Evolutionary conservation across 1,140 invertebrate species (phyloP), one percentile per base, ranked within the genome.

Genomic region (Penaeus japonicus): DNA sequence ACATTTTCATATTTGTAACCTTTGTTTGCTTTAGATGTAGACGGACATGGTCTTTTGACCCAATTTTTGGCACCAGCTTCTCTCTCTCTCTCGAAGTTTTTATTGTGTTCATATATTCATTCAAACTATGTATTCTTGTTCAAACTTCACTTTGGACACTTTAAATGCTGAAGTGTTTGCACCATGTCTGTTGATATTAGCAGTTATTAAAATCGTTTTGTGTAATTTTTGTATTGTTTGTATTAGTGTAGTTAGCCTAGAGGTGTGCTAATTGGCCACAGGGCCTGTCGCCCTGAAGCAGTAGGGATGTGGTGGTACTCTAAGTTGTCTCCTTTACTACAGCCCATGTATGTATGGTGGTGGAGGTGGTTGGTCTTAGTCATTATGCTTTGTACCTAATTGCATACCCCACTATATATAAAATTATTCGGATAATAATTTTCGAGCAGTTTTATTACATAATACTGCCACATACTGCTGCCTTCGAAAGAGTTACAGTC

Each of bases 161-260:
- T 53, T 87, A 82, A 87, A 87, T 87, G 79, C 75, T 77, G 80
- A 84, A 89, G 82, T 89, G 55, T 89, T 89, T 89, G 87, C 87
- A 89, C 87, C 87, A 89, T 89, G 87, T 89, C 87, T 89, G 87
- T 89, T 89, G 82, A 84, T 77, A 89, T 77, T 89, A 89, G 87
- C 87, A 84, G 81, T 84, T 89, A 89, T 78, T 84, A 78, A 89
- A 78, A 89, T 24, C n/a, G 62, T 87, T 89, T 84, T 75, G 81
- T 89, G 87, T 84, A 84, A 84, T 89, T 89, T 87, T 84, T 89
- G 81, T 89, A 84, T 87, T 87, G 86, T 87, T 87, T 87, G 86
- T 87, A 87, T 87, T 87, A 87, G 86, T 83, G 87, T 88, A 84
- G 87, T 77, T 89, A 89, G 87, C 82, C 82, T 84, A 65, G 83